A percentile compares a stretch with the other conserved stretches of the same genome.
Evolutionary conservation across 2,113 vertebrate species (phyloP).

Genomic region (Ibidorhyncha struthersii): DNA sequence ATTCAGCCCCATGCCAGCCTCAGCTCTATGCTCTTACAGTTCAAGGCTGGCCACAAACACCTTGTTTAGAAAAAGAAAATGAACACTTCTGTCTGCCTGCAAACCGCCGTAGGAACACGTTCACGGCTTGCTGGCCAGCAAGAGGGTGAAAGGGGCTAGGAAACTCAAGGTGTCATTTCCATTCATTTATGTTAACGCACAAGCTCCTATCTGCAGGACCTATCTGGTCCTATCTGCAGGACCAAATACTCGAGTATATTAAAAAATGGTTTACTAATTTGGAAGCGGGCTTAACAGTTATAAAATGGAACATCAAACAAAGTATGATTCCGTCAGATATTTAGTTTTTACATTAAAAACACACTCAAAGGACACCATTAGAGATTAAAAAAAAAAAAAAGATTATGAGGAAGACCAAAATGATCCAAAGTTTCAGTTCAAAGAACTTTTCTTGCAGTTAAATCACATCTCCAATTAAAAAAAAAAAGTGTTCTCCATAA

Average conservation of each 20-base stretch:
- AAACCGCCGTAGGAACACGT: rapidly evolving
- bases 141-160: neutral
- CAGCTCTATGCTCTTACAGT: neutral
- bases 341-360: neutral
- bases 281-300: neutral
- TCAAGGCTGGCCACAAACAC: neutral
- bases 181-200: too few species aligned
- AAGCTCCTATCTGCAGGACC: neutral
- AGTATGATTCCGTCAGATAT: neutral
- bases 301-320: neutral
- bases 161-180: neutral
- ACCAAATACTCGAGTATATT: neutral
- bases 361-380: neutral
- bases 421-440: neutral
- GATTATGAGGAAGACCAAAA: neutral
- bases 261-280: neutral
- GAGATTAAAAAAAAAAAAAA: neutral
- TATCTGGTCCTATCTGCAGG: neutral
- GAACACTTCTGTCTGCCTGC: neutral
- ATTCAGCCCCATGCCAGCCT: neutral
- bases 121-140: neutral
- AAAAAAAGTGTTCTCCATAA: neutral
- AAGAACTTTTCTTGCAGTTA: neutral
- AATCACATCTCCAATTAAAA: neutral
- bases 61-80: too few species aligned